Base-by-base conservation (phyloP, 2,113 vertebrate genomes). In the Alectura lathami region DNA sequence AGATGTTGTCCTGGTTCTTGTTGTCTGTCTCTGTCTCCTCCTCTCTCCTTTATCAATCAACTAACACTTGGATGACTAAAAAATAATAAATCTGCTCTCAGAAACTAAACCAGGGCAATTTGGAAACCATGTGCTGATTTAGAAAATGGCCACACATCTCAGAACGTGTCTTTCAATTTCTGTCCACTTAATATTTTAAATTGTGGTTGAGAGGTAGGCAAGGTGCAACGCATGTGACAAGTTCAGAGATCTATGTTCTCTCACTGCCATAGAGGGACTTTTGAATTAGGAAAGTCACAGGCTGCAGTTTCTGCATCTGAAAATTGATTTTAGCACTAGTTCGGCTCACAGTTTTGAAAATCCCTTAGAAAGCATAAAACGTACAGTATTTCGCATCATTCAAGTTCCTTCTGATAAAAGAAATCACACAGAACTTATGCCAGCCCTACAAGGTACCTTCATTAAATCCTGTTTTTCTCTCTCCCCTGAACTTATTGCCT, bases 381-480 rank as follows among this genome's bases (percentile, higher is more conserved):
- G 15, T 1, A 2, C 79, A 80, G 20, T 83, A 78, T 62, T 89
- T 50, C 34, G 53, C n/a, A 77, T 34, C 29, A 80, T 11, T 29
- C n/a, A 79, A 83, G 16, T 36, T 32, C 68, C 23, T 59, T 6
- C 38, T 7, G 24, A 69, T 83, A 70, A 77, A 88, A 77, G 4
- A 83, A 70, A 78, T 54, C 45, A 73, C 54, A 67, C 3, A 56
- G 57, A 83, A 63, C 29, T 64, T 38, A 30, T 2, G 3, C 20
- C 36, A 75, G 32, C 6, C 0, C 0, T 38, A 47, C 13, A 74
- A 94, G 95, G 73, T 96, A 99, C 98, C 98, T 98, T 98, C 96
- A 99, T 98, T 86, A 99, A 97, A 77, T 98, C 98, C 88, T 98
- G 98, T 68, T 98, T 98, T 94, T 99, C 98, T 85, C 97, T 98